Conservation (phyloP, 2,113 vertebrate species). For the Etheostoma cragini region DNA sequence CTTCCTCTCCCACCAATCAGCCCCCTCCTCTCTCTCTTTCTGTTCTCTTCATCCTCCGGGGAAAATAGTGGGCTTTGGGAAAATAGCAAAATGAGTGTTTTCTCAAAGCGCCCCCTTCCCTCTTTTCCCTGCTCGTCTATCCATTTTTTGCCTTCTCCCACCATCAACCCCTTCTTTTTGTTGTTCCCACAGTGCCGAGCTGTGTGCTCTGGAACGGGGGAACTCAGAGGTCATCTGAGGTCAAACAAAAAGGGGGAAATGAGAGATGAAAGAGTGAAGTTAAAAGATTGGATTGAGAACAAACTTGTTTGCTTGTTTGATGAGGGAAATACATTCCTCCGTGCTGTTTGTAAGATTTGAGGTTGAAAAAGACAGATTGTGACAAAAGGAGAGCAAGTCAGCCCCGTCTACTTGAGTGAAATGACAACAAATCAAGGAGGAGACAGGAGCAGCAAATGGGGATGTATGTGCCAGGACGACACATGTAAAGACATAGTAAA, state of each 20-base stretch:
- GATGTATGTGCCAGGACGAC: constrained; percentile 2
- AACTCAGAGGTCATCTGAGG: constrained; percentile 62
- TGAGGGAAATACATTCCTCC: constrained; percentile 53
- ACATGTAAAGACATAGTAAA: constrained; percentile 19
- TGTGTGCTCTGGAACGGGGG: constrained; percentile 49
- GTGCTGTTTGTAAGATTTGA: constrained; percentile 37
- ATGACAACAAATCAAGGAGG: not conserved
- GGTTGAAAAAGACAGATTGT: not conserved
- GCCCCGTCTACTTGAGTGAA: not conserved
- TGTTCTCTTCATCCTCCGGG: constrained; percentile 47
- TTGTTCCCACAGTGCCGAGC: constrained; percentile 76
- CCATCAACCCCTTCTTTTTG: constrained; percentile 20
- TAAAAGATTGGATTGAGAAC: constrained; percentile 32
- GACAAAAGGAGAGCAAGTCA: not conserved
- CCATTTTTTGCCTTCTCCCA: constrained; percentile 39
- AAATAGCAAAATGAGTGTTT: constrained; percentile 73
- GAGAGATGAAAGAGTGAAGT: constrained; percentile 31
- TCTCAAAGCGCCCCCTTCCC: constrained; percentile 60
- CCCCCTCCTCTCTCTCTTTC: not conserved
- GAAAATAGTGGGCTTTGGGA: constrained; percentile 65
- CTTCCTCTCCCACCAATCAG: constrained; percentile 58
- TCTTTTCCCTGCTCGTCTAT: constrained; percentile 30
- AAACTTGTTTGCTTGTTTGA: constrained; percentile 25
- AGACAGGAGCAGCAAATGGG: not conserved
- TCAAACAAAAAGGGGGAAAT: constrained; percentile 25